Conservation (phyloP, 2,113 vertebrate species). For the Oceanodroma tethys region DNA sequence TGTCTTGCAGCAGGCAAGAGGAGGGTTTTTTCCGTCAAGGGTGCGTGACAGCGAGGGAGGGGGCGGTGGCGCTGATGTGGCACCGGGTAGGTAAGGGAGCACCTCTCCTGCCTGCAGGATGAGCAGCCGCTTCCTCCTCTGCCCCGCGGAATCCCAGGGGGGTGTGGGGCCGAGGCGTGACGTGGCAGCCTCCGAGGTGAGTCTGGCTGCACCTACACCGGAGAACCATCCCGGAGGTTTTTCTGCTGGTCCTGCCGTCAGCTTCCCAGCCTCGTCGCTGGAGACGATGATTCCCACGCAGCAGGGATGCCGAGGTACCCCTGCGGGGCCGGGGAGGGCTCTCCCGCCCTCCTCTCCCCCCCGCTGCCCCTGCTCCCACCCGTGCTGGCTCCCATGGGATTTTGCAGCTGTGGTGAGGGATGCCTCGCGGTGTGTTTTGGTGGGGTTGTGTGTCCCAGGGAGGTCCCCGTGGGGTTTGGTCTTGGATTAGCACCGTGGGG, state of each 20-base stretch:
- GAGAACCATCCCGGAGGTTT: background rate
- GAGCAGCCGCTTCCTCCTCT: background rate
- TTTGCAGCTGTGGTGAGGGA: fast-evolving
- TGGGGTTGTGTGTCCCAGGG: background rate
- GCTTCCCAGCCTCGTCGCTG: background rate
- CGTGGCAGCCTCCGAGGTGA: constrained; percentile 46
- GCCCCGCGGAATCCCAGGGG: background rate
- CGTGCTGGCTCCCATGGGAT: background rate
- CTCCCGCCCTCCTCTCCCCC: background rate
- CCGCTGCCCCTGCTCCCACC: background rate
- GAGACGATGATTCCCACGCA: background rate
- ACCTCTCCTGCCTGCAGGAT: background rate
- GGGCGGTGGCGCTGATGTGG: background rate
- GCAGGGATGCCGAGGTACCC: constrained; percentile 8
- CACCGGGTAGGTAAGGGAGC: background rate
- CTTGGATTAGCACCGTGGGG: background rate
- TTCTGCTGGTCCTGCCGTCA: background rate
- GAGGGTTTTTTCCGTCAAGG: background rate
- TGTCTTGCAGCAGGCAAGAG: background rate
- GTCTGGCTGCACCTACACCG: background rate
- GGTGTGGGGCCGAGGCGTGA: background rate
- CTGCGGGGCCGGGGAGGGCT: background rate
- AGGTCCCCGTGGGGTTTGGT: background rate
- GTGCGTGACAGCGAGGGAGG: background rate
- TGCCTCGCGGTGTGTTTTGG: fast-evolving